These are phyloP conservation scores for Ypsolopha scabrella DNA, from an alignment of 2,888 invertebrate genomes.

Conservation along the genomic window DNA sequence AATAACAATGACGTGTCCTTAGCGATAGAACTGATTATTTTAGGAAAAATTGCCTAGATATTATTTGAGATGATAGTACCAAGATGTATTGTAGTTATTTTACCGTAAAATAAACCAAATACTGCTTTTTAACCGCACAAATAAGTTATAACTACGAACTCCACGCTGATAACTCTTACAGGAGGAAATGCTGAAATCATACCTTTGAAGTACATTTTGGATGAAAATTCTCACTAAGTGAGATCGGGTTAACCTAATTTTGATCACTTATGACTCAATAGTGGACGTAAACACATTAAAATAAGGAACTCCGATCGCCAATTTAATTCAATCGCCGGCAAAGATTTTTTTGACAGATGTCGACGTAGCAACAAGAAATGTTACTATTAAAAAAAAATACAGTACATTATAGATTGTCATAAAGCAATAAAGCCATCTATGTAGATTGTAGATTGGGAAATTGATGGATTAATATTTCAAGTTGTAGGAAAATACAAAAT, in stretches of 20 bases:
- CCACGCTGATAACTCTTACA: neutral
- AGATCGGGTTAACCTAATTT: no score
- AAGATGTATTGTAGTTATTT: neutral
- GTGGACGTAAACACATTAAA: neutral
- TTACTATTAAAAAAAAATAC: conserved; percentile 16
- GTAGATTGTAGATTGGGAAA: no score
- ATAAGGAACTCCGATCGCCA: conserved; percentile 5
- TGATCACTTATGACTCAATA: no score
- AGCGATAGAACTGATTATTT: neutral
- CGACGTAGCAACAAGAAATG: conserved; percentile 38
- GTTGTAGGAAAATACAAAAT: no score
- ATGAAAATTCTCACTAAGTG: no score
- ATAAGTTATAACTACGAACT: neutral
- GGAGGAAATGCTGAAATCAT: neutral
- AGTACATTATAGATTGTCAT: no score
- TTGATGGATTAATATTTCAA: no score
- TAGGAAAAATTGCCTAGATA: neutral
- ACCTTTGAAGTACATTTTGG: conserved; percentile 1
- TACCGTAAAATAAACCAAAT: neutral
- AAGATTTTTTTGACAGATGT: conserved; percentile 34
- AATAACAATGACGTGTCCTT: conserved; percentile 2
- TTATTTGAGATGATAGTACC: neutral
- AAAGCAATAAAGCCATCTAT: no score
- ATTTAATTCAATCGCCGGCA: conserved; percentile 12
- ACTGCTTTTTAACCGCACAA: neutral